Evolutionary conservation across 1,140 invertebrate species (phyloP).

Genomic region (Drosophila ercepeae): DNA sequence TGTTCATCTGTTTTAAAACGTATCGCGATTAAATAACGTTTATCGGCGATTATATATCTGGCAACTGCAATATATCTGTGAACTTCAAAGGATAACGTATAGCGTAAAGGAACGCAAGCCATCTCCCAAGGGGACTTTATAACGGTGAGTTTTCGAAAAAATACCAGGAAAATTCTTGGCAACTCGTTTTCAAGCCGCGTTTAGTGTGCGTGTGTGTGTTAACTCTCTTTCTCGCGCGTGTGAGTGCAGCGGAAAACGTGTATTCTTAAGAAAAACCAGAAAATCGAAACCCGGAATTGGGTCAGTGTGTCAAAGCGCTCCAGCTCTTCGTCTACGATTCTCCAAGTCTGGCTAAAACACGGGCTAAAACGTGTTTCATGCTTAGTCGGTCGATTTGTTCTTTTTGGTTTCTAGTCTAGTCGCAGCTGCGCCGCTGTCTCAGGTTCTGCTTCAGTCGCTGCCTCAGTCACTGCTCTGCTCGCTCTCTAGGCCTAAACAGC

Average conservation of each 20-base stretch:
- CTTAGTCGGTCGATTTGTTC: constrained; percentile 60
- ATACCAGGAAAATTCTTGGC: constrained; percentile 63
- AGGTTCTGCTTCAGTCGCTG: not conserved
- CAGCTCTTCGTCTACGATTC: constrained; percentile 28
- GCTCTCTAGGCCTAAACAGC: constrained; percentile 41
- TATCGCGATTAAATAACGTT: constrained; percentile 20
- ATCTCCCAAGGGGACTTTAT: constrained; percentile 20
- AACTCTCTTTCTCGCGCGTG: constrained; percentile 3
- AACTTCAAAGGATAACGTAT: constrained; percentile 13
- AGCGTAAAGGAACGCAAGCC: constrained; percentile 12
- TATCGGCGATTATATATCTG: constrained; percentile 1
- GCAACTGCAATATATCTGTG: constrained; percentile 18
- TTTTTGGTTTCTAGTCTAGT: constrained; percentile 64
- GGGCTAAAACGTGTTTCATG: constrained; percentile 68
- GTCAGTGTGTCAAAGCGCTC: constrained; percentile 74
- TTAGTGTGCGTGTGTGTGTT: constrained; percentile 8
- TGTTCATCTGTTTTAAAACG: constrained; percentile 12
- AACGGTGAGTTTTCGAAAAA: constrained; percentile 48
- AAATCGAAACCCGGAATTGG: constrained; percentile 82
- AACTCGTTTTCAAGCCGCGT: constrained; percentile 59
- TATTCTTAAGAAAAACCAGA: constrained; percentile 82
- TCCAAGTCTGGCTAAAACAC: constrained; percentile 42
- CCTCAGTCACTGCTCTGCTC: constrained; percentile 5
- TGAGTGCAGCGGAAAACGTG: constrained; percentile 71
- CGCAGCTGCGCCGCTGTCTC: constrained; percentile 23